A percentile compares a stretch with the other conserved stretches of the same genome.
Evolutionary conservation across 1,140 invertebrate species (phyloP).

Genomic region (Sycophila sp.): DNA sequence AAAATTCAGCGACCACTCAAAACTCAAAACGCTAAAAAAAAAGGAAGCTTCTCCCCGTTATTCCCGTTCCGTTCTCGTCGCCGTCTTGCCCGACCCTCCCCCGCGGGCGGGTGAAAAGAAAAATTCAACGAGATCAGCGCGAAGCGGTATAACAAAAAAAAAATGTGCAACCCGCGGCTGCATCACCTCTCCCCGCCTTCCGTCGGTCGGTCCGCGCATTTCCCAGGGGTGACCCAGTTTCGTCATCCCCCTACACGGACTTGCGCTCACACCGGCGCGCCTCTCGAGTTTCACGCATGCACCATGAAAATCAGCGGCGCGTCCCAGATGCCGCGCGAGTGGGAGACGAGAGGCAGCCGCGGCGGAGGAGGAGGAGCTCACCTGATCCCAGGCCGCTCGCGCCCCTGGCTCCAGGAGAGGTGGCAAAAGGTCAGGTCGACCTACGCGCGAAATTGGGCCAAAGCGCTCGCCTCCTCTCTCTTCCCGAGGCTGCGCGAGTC

Average conservation of each 20-base stretch:
- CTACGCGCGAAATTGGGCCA: conserved; percentile 19
- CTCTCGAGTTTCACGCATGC: neutral
- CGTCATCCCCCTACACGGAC: conserved; percentile 43
- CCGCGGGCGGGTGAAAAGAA: too few species aligned
- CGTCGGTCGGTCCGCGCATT: neutral
- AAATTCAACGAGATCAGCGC: too few species aligned
- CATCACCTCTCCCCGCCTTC: neutral
- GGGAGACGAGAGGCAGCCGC: too few species aligned
- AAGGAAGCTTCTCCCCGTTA: too few species aligned
- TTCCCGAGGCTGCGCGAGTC: too few species aligned
- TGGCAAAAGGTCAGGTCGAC: conserved; percentile 11
- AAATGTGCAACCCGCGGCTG: too few species aligned
- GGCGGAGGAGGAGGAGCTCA: neutral
- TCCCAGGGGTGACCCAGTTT: conserved; percentile 53
- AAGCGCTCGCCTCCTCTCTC: neutral
- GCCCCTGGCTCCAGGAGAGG: conserved; percentile 3
- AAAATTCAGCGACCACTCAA: too few species aligned
- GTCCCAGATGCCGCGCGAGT: neutral
- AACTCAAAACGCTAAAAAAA: neutral
- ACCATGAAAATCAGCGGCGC: neutral
- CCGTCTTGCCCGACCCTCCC: neutral
- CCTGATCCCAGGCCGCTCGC: conserved; percentile 25
- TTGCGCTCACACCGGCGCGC: conserved; percentile 22
- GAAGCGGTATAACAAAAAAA: too few species aligned
- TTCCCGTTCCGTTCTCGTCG: too few species aligned